Evolutionary conservation across 1,140 invertebrate genomes (phyloP).

Genomic region (Odontomachus brunneus): DNA sequence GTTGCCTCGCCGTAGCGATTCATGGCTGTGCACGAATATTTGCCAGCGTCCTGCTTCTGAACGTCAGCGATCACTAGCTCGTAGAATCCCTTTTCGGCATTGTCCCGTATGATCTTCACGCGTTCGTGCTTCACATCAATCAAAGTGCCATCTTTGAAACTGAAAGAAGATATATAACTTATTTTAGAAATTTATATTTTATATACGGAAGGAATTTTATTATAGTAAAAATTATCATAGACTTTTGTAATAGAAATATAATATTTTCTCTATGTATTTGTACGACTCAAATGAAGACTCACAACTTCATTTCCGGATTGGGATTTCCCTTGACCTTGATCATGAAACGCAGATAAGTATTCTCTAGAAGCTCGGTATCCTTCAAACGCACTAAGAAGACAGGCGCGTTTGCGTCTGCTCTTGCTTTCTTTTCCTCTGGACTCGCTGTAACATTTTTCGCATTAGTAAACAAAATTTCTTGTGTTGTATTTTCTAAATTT

Average conservation of each 20-base stretch:
- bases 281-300: constrained; percentile 80
- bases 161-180: constrained; percentile 81
- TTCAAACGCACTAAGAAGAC: constrained; percentile 93
- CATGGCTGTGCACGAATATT: constrained; percentile 94
- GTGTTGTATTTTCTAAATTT: constrained; percentile 18
- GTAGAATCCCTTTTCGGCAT: constrained; percentile 94
- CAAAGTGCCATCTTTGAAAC: constrained; percentile 93
- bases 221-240: no score
- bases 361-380: constrained; percentile 94
- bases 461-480: constrained; percentile 15
- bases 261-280: no score
- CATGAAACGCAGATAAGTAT: constrained; percentile 95
- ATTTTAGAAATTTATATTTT: neutral
- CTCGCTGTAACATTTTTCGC: constrained; percentile 86
- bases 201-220: neutral
- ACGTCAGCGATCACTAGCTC: constrained; percentile 96
- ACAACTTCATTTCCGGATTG: constrained; percentile 94
- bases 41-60: constrained; percentile 92
- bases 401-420: constrained; percentile 90
- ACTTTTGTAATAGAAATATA: no score
- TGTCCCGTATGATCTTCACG: constrained; percentile 90
- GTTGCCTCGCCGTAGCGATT: constrained; percentile 93
- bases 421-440: constrained; percentile 89
- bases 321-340: constrained; percentile 95
- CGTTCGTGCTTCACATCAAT: constrained; percentile 90